Base-by-base conservation (phyloP, 2,113 vertebrate species). In the Bubo bubo region DNA sequence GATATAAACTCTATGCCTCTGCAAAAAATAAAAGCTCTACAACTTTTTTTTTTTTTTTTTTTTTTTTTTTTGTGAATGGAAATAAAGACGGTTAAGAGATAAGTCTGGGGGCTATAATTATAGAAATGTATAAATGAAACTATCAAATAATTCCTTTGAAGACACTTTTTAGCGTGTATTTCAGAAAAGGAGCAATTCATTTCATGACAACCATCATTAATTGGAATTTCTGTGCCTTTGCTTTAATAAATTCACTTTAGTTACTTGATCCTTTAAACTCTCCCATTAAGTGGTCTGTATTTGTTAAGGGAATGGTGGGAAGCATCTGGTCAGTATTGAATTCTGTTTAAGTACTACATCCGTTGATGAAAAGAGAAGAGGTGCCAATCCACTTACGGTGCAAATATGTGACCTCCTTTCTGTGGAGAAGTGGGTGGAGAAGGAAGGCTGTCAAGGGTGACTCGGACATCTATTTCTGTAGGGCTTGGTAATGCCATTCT, bases 161-260 rank as follows among this genome's bases (percentile, higher is more conserved):
- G 88, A 93, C 71, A 34, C 58, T 96, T 98, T 97, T 96, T 95
- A 95, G 83, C 0, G 2, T 87, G 79, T 73, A 84, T 98, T 98
- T 98, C 92, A 91, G 94, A 97, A 97, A 98, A 97, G 79, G 93
- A 97, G 84, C 86, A 97, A 97, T 98, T 98, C 34, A 9, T 96
- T 82, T 95, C 95, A 96, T 97, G 93, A 87, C 89, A 97, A 52
- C 83, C 91, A 90, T 90, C 95, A 97, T 98, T 98, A 98, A 97
- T 95, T 97, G 96, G 96, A 98, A 97, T 95, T 95, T 98, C 90
- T 93, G 56, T 92, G 63, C 77, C 86, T 96, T 95, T 56, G 45
- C 59, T 97, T 95, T 97, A 94, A 96, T 97, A 98, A 97, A 96
- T 97, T 97, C 23, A 23, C 74, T 87, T 97, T 88, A 87, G 80